These are phyloP conservation scores for Nebria salina DNA, from an alignment of 2,888 invertebrate species.

Conservation along the genomic window DNA sequence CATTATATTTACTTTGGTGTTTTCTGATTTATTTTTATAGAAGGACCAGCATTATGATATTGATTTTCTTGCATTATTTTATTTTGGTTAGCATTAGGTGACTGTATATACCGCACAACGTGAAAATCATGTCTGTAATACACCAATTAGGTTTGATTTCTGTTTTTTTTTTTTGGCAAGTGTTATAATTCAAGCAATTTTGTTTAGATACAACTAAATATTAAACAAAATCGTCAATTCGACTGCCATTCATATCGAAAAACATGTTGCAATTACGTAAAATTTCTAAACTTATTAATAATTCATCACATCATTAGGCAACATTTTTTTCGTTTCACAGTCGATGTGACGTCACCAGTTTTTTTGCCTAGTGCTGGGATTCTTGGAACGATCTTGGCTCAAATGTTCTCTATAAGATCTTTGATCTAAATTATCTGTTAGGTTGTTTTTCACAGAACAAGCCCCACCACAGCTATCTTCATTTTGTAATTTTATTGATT, in stretches of 20 bases:
- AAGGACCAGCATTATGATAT: not conserved
- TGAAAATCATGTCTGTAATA: not conserved
- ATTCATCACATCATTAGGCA: no score
- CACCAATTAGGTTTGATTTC: not conserved
- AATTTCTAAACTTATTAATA: no score
- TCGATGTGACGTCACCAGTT: no score
- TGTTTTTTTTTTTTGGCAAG: not conserved
- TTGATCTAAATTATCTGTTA: not conserved
- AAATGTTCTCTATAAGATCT: not conserved
- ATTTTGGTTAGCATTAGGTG: not conserved
- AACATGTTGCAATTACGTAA: no score
- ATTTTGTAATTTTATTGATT: not conserved
- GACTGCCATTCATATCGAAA: no score
- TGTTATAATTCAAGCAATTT: not conserved
- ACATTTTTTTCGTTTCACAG: no score
- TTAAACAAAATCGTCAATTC: no score
- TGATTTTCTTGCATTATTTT: not conserved
- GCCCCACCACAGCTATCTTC: not conserved
- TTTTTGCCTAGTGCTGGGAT: not conserved
- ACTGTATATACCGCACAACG: not conserved
- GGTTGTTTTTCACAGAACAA: not conserved
- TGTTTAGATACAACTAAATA: no score
- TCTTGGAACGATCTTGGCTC: not conserved
- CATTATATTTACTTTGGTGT: constrained; percentile 5
- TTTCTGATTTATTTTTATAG: no score